These are phyloP conservation scores for Apostichopus japonicus DNA, from an alignment of 35 echinoderm and acorn worm species.

Conservation along the genomic window DNA sequence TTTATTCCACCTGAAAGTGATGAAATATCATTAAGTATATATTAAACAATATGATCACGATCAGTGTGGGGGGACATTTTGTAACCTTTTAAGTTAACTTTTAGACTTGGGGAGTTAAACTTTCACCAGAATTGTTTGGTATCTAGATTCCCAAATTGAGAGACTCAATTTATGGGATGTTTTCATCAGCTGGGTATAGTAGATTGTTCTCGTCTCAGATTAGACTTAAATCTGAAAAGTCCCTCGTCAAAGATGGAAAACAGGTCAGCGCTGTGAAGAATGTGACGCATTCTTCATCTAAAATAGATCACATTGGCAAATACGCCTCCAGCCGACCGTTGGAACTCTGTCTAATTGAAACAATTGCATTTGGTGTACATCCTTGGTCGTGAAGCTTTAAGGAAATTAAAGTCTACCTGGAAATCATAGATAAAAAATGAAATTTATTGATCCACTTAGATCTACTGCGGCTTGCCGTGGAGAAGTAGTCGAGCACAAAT, in stretches of 20 bases:
- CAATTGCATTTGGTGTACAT: slow-evolving; percentile 11
- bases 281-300: not conserved
- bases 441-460: slow-evolving; percentile 22
- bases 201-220: too few species aligned
- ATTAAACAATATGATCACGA: too few species aligned
- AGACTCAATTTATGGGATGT: too few species aligned
- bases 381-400: not conserved
- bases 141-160: too few species aligned
- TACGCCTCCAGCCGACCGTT: not conserved
- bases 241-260: not conserved
- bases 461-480: not conserved
- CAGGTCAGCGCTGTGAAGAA: not conserved
- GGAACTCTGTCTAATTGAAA: slow-evolving; percentile 9
- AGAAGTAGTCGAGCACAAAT: not conserved
- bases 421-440: slow-evolving; percentile 28
- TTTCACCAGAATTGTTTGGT: too few species aligned
- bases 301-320: not conserved
- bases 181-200: too few species aligned
- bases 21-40: too few species aligned
- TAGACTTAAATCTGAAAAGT: too few species aligned
- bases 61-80: too few species aligned
- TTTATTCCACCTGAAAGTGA: too few species aligned
- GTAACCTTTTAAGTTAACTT: too few species aligned
- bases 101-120: too few species aligned
- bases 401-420: slow-evolving; percentile 20